phyloP scores from a whole-genome alignment of 2,797 vertebrate genomes.

The Enteromius afrohamiltoni region DNA sequence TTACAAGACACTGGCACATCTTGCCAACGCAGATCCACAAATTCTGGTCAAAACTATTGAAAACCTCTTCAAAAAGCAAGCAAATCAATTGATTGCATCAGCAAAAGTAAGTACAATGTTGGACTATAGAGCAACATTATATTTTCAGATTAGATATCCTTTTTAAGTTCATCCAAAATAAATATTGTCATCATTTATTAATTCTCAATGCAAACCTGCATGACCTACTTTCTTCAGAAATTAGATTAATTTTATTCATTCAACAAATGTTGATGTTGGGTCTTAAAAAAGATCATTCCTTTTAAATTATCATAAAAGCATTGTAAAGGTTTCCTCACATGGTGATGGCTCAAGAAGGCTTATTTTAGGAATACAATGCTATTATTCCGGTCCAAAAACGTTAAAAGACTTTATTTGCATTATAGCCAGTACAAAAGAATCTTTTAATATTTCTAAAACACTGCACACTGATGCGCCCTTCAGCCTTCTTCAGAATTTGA shows the following conservation, averaged over 20 bases:
- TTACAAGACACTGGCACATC: constrained; percentile 86
- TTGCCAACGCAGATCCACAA: constrained; percentile 88
- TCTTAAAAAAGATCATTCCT: neutral
- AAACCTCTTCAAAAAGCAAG: constrained; percentile 85
- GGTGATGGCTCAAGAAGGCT: neutral
- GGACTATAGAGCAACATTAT: neutral
- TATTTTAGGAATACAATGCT: neutral
- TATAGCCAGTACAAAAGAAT: neutral
- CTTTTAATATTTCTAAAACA: neutral
- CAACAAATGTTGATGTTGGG: neutral
- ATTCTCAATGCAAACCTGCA: neutral
- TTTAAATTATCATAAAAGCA: neutral
- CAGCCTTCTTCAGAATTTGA: neutral
- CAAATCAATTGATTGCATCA: constrained; percentile 88
- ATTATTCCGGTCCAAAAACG: neutral
- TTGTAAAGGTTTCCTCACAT: neutral
- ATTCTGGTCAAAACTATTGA: constrained; percentile 78
- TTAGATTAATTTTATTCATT: neutral
- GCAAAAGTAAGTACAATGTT: constrained; percentile 81
- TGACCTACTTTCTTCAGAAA: neutral
- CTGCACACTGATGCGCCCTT: neutral
- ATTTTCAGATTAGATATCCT: neutral
- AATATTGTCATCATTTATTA: neutral
- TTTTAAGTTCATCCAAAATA: neutral
- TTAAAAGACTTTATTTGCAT: neutral